Base-by-base conservation (phyloP, 35 echinoderm and acorn worm genomes). In the Heliocidaris tuberculata region DNA sequence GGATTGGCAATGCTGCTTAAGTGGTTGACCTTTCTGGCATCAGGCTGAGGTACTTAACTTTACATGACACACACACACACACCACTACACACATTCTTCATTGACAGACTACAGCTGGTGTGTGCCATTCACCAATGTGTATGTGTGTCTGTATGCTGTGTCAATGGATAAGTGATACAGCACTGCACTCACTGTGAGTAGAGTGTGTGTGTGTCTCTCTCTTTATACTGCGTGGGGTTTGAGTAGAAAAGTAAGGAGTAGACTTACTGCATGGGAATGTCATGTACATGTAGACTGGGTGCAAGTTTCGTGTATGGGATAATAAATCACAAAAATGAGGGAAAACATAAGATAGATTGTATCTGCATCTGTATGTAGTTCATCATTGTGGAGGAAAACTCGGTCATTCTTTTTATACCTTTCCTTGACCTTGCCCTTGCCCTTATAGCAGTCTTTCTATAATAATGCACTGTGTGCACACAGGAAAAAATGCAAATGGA, bases 1-100 rank as follows among this genome's bases (percentile, higher is more conserved):
- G n/a, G 91, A 30, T 93, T 93, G 91, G 91, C 91, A 93, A 93
- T 48, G 50, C 19, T 93, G 91, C 91, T 93, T 93, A 93, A 93
- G 91, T 93, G 91, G 91, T 59, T 93, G 91, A 93, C 91, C 91
- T 93, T 93, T 93, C 13, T 93, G 91, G 48, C 91, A 50, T 54
- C 29, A 93, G 49, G 31, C 91, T 35, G 29, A 59, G 35, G 91
- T 59, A 93, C 91, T 93, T 93, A 93, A 93, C 91, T 93, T 93
- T 27, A 89, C 87, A 89, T 89, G 87, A 93, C 91, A 93, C 27
- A 29, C 90, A 93, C 87, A 89, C 65, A 78, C 61, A 71, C 61
- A 13, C 65, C 0, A 42, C 35, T 42, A 42, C 35, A 42, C 35
- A 42, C 21, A 89, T 78, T 78, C 65, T 24, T 78, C 65, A 24